Base-by-base conservation (phyloP, 2,113 vertebrate genomes). In the Aspiorhynchus laticeps region DNA sequence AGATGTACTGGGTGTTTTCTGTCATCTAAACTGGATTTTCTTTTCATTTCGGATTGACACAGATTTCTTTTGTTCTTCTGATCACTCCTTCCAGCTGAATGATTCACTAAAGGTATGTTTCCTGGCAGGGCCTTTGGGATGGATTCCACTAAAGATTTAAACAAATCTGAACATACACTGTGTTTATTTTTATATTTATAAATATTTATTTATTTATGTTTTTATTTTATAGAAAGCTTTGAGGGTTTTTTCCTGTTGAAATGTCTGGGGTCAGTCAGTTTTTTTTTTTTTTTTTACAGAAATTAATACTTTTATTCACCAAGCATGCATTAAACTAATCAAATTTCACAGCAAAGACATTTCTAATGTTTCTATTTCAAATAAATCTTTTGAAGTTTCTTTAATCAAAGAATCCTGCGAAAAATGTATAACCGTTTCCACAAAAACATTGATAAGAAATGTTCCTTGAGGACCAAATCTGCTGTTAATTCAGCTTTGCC, bases 11-110 rank as follows among this genome's bases (percentile, higher is more conserved):
- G 88, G 88, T 92, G 92, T 90, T 92, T 93, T 89, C 88, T 89
- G 92, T 92, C 91, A 93, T 92, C 88, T 90, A 88, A 90, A 90
- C 69, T 86, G 59, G 86, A 74, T 26, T 75, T 84, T 86, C 94
- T 90, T 93, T 89, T 91, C 91, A 93, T 91, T 91, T 92, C 92
- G 87, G 92, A 93, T 80, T 91, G 92, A 93, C 92, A 90, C 89
- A 95, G 88, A 91, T 93, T 91, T 80, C 53, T 84, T 87, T 81
- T 88, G 88, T 83, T 83, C 86, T 89, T 88, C 74, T 88, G 77
- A 89, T 84, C 46, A 90, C 90, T 89, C 90, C 92, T 91, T 88
- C 88, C 83, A 83, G 85, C 80, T 89, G 48, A 89, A 86, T 77
- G 79, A 87, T 91, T 93, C 43, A 82, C 82, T 83, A 88, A 88